These are phyloP conservation scores for Zoanthus gigantus DNA, from an alignment of 92 coral and sea anemone genomes.

Conservation along the genomic window DNA sequence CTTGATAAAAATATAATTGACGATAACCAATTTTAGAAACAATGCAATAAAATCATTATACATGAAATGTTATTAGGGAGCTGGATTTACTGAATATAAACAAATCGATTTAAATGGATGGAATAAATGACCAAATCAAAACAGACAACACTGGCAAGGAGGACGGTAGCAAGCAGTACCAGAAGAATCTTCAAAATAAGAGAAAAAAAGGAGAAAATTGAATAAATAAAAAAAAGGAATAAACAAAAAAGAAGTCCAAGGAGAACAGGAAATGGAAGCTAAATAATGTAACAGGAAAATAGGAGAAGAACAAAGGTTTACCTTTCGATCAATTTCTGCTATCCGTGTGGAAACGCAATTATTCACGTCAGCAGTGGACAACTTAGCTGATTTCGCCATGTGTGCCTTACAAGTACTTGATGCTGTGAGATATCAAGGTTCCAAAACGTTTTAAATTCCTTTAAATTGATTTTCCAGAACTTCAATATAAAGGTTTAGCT, in stretches of 20 bases:
- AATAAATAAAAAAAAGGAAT: neutral
- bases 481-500: neutral
- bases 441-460: neutral
- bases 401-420: neutral
- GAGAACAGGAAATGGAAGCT: neutral
- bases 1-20: no score
- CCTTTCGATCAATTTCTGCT: constrained; percentile 66
- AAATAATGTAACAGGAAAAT: neutral
- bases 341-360: constrained; percentile 83
- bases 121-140: no score
- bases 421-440: constrained; percentile 31
- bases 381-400: constrained; percentile 13
- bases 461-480: neutral
- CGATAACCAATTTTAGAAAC: no score
- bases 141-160: no score
- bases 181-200: neutral
- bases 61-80: no score
- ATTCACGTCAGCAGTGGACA: constrained; percentile 81
- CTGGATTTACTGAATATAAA: no score
- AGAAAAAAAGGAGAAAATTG: neutral
- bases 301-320: neutral
- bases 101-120: no score
- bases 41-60: no score
- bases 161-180: neutral
- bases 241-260: neutral